Conservation (phyloP, 2,888 invertebrate genomes). For the Parapristionchus giblindavisi region DNA sequence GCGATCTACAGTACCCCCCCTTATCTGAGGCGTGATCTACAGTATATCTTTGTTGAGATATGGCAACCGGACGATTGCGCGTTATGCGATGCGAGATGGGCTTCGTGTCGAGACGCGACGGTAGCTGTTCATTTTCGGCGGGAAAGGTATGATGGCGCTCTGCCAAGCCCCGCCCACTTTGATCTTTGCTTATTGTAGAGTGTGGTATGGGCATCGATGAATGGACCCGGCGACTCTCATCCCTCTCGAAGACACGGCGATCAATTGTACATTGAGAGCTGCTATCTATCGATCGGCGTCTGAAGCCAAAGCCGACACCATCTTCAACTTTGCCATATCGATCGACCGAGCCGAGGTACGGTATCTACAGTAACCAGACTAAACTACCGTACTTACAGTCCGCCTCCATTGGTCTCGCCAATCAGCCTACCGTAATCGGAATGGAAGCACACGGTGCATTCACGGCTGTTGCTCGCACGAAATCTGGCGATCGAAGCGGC, state of each 20-base stretch:
- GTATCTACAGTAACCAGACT: background rate
- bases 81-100: conserved; percentile 20
- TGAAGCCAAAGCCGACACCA: conserved; percentile 15
- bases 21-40: background rate
- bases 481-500: conserved; percentile 30
- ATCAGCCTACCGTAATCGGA: background rate
- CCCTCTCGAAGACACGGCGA: conserved; percentile 23
- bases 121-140: conserved; percentile 17
- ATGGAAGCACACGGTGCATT: conserved; percentile 5
- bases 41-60: too few relatives aligned
- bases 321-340: conserved; percentile 3
- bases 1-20: too few relatives aligned
- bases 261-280: conserved; percentile 22
- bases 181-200: background rate
- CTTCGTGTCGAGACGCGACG: conserved; percentile 16
- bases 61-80: conserved; percentile 18
- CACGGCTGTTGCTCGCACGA: background rate
- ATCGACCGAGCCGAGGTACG: background rate
- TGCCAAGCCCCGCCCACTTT: background rate
- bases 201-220: conserved; percentile 35
- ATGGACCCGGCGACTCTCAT: conserved; percentile 25
- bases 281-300: conserved; percentile 5
- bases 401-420: too few relatives aligned
- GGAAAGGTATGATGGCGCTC: conserved; percentile 1
- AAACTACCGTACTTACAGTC: background rate